Conservation (phyloP, 2,888 invertebrate genomes). For the Hirudinaria manillensis region DNA sequence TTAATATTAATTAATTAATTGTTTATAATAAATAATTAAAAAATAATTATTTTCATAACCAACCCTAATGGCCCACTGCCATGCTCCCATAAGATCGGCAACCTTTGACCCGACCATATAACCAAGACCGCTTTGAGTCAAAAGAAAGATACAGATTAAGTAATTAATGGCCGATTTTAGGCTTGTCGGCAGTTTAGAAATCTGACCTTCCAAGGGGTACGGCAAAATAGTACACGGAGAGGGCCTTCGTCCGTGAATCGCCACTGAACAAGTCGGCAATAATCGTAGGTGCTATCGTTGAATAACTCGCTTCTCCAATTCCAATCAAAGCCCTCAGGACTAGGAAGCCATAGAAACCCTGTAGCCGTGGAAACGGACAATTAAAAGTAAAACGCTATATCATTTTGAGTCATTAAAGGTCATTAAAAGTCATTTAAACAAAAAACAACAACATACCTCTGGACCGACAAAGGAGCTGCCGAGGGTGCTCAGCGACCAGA, state of each 20-base stretch:
- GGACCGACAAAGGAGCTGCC: conserved; percentile 69
- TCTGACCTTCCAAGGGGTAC: conserved; percentile 90
- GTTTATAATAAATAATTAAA: no score
- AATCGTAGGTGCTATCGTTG: conserved; percentile 95
- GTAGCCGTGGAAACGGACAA: no score
- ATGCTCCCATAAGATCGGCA: conserved; percentile 63
- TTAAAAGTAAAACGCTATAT: no score
- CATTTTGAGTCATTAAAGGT: no score
- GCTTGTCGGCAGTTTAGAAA: no score
- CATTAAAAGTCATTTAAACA: not conserved
- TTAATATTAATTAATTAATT: not conserved
- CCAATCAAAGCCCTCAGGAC: conserved; percentile 85
- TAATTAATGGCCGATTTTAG: not conserved
- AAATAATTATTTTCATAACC: conserved; percentile 24
- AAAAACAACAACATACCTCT: conserved; percentile 36
- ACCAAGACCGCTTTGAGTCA: conserved; percentile 69
- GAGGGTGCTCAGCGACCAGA: conserved; percentile 92
- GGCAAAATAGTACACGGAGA: conserved; percentile 95
- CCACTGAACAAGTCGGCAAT: conserved; percentile 87
- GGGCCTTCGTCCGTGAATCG: conserved; percentile 80
- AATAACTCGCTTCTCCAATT: conserved; percentile 96
- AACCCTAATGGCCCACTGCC: conserved; percentile 81
- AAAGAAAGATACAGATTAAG: conserved; percentile 43
- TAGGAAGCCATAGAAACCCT: conserved; percentile 74
- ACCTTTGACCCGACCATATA: conserved; percentile 89